Evolutionary conservation across 35 echinoderm and acorn worm species (phyloP), one percentile per base, ranked within the genome.

Genomic region (Nesometra sesokonis): DNA sequence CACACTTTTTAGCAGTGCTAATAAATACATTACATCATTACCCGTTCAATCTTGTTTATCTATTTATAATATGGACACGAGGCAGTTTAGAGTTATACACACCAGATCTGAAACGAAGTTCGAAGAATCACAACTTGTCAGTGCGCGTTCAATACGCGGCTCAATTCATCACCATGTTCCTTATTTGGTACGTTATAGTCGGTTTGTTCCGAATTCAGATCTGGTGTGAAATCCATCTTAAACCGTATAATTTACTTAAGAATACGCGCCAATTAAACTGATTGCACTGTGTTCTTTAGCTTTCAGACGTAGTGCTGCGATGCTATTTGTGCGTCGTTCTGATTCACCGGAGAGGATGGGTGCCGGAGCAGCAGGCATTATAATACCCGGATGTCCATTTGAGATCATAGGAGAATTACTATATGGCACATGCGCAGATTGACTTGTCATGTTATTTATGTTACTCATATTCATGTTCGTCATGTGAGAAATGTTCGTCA

Each of bases 241-340:
- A 27, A 27, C 9, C 39, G 15, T 43, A 43, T 43, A 43, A 43
- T 43, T 67, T 15, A 15, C 39, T 67, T 89, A 92, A 77, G 91
- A 97, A 85, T 99, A 99, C 0, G 96, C 96, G 29, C 93, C 93
- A 43, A 99, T 94, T 88, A 99, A 92, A 31, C 88, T 88, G 88
- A 99, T 99, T 67, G 96, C 92, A 77, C 86, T 94, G 88, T 99
- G 96, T 88, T 99, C 96, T 57, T 99, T 99, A 21, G 96, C 96
- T 83, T 93, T 93, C 77, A 99, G 82, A 47, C 96, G 86, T 46
- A 99, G 46, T 17, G 93, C 96, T 30, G 96, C 96, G 52, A 99
- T 99, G 47, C 96, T 99, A 31, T 85, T 94, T 47, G 87, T 94
- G 27, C 96, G 84, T 84, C 93, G 86, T 57, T 99, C 96, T 29